Conservation (phyloP, 2,888 invertebrate species). For the Bellardia pandia region DNA sequence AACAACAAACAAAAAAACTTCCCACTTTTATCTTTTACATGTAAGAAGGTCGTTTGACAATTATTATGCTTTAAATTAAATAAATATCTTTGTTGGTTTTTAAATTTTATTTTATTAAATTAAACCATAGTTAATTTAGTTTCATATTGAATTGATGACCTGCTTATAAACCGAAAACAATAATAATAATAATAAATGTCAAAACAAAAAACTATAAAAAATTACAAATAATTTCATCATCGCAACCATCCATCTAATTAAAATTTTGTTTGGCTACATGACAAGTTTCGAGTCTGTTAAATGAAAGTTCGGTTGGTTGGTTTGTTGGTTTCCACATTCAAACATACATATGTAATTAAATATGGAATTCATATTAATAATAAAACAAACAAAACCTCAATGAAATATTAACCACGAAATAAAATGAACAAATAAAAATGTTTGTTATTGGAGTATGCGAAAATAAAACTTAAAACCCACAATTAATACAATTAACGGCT, state of each 20-base stretch:
- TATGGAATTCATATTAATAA: conserved; percentile 33
- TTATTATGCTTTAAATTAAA: conserved; percentile 8
- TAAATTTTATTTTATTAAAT: background rate
- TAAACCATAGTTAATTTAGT: background rate
- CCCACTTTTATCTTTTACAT: background rate
- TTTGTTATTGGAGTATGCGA: conserved; percentile 12
- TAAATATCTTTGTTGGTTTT: background rate
- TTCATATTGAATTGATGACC: conserved; percentile 5
- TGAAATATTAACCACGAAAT: conserved; percentile 33
- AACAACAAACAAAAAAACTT: background rate
- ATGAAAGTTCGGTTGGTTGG: conserved; percentile 31
- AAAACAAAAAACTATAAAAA: conserved; percentile 11
- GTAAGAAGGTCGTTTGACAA: background rate
- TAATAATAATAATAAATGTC: background rate
- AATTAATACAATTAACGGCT: conserved; percentile 35
- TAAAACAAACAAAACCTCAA: conserved; percentile 10
- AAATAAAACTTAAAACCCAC: conserved; percentile 38
- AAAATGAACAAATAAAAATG: background rate
- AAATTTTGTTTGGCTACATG: conserved; percentile 44
- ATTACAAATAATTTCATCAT: conserved; percentile 34
- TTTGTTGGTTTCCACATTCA: background rate
- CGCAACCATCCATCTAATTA: conserved; percentile 45
- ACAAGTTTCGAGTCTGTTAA: conserved; percentile 44
- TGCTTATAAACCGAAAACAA: conserved; percentile 13
- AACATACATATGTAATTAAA: conserved; percentile 20